These are phyloP conservation scores for Galeruca laticollis DNA, from an alignment of 2,888 invertebrate species.

Conservation along the genomic window DNA sequence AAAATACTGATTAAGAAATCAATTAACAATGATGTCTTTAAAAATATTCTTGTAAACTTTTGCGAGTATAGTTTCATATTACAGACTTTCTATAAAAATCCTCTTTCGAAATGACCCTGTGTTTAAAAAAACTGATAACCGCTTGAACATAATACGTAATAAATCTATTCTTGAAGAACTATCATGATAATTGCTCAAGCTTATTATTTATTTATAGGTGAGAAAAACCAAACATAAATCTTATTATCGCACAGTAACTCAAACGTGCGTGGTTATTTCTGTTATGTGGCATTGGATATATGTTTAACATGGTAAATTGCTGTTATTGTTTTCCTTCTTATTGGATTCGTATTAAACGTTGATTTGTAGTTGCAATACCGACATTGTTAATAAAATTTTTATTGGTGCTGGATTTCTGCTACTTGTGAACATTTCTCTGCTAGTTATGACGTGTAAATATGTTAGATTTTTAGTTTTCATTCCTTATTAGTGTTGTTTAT, in stretches of 20 bases:
- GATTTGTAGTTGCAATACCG: constrained; percentile 6
- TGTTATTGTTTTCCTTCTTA: background rate
- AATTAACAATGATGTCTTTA: too few relatives aligned
- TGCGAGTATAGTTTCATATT: background rate
- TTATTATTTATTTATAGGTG: background rate
- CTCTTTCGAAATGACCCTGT: background rate
- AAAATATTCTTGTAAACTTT: too few relatives aligned
- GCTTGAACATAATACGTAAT: constrained; percentile 6
- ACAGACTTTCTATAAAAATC: background rate
- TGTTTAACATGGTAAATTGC: background rate
- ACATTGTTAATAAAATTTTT: background rate
- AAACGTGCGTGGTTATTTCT: constrained; percentile 4
- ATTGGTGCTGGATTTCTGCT: background rate
- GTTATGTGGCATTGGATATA: constrained; percentile 3
- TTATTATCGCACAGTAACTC: background rate
- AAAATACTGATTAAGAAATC: too few relatives aligned
- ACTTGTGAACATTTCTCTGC: background rate
- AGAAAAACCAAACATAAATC: background rate
- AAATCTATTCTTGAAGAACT: background rate
- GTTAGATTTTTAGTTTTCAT: background rate
- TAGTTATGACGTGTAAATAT: background rate
- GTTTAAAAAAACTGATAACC: constrained; percentile 1
- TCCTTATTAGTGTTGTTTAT: background rate
- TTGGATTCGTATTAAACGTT: background rate
- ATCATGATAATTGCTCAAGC: constrained; percentile 3